Conservation (phyloP, 2,113 vertebrate genomes). For the Psophia crepitans region DNA sequence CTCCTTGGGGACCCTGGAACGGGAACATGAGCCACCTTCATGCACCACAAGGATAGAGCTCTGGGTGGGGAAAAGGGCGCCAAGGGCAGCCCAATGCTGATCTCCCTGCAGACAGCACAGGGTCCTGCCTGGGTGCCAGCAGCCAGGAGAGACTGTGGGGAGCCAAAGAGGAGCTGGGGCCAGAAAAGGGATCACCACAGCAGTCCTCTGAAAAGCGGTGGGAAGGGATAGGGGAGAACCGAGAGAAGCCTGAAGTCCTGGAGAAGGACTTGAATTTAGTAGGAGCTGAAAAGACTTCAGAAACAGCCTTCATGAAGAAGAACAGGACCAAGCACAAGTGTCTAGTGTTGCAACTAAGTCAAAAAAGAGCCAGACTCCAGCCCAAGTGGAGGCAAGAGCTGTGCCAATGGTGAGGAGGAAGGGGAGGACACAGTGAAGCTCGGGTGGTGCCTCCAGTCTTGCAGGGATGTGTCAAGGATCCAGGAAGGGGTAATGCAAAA, state of each 20-base stretch:
- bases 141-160: not conserved
- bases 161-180: not conserved
- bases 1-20: not conserved
- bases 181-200: not conserved
- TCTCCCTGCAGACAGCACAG: not conserved
- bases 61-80: not conserved
- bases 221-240: not conserved
- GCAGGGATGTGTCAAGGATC: not conserved
- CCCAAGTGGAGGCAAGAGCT: not conserved
- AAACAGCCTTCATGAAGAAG: fast-evolving
- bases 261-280: not conserved
- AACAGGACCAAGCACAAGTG: not conserved
- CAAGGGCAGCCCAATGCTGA: not conserved
- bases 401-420: not conserved
- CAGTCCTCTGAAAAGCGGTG: not conserved
- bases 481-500: not conserved
- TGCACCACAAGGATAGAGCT: not conserved
- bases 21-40: not conserved
- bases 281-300: not conserved
- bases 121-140: not conserved
- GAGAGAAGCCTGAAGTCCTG: not conserved
- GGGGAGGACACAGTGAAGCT: not conserved
- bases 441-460: not conserved
- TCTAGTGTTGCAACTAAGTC: not conserved
- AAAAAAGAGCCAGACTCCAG: not conserved